Percentiles rank a stretch among this genome's conserved stretches.
Evolutionary conservation across 2,797 vertebrate species (phyloP).

Genomic region (Vespertilio murinus): DNA sequence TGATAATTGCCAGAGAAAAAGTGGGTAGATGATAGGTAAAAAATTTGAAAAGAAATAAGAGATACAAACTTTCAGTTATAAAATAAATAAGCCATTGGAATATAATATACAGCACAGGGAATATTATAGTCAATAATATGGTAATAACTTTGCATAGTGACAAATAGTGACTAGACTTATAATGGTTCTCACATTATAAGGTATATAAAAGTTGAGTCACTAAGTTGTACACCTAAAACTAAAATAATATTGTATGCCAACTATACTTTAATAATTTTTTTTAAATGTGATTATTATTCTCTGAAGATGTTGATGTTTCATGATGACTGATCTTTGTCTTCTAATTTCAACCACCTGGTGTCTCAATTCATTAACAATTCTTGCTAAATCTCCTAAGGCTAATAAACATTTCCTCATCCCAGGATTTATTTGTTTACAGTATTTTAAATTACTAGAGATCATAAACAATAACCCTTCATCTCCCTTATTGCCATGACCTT

Average conservation of each 20-base stretch:
- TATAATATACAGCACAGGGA: not conserved
- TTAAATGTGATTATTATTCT: not conserved
- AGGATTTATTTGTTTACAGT: conserved; percentile 84
- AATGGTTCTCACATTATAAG: not conserved
- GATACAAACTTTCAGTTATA: not conserved
- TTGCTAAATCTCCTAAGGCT: conserved; percentile 69
- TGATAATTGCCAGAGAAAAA: not conserved
- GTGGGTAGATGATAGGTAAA: not conserved
- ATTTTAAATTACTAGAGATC: conserved; percentile 79
- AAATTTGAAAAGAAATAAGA: not conserved
- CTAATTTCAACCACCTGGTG: conserved; percentile 60
- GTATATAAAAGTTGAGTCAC: not conserved
- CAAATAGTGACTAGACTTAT: not conserved
- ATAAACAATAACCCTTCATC: conserved; percentile 81
- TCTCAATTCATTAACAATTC: conserved; percentile 67
- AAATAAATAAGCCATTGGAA: not conserved
- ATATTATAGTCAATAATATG: not conserved
- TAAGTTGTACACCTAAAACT: not conserved
- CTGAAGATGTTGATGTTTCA: conserved; percentile 53
- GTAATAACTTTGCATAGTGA: not conserved
- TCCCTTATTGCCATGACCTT: conserved; percentile 79
- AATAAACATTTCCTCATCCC: conserved; percentile 78
- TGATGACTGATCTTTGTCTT: conserved; percentile 56
- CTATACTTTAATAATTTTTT: not conserved
- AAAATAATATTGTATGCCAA: not conserved